A percentile compares a stretch with the other conserved stretches of the same genome.
These are phyloP conservation scores for Andrena hattorfiana DNA, from an alignment of 2,888 invertebrate genomes.

Conservation along the genomic window DNA sequence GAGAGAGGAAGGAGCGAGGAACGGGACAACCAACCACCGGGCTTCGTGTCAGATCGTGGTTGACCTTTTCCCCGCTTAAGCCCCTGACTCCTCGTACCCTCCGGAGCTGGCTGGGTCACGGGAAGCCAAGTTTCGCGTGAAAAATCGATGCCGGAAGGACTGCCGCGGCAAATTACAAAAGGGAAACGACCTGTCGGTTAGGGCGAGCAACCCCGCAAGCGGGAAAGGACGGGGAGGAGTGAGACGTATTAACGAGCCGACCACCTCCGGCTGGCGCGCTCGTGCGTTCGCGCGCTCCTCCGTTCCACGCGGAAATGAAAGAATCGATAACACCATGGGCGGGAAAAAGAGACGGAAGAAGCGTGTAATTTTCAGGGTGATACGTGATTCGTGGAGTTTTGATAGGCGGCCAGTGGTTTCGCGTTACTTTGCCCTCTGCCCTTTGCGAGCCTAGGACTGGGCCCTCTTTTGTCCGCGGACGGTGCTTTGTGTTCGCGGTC, in stretches of 20 bases:
- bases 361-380: not conserved
- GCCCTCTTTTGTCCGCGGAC: constrained; percentile 19
- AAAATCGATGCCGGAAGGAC: constrained; percentile 73
- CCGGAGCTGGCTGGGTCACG: constrained; percentile 51
- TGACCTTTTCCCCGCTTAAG: constrained; percentile 70
- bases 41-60: constrained; percentile 65
- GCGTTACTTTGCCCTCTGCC: not conserved
- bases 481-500: constrained; percentile 45
- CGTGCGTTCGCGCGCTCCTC: no score
- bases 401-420: not conserved
- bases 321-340: no score
- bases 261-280: not conserved
- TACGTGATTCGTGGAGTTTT: not conserved
- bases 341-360: not conserved
- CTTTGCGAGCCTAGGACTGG: not conserved
- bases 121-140: constrained; percentile 68
- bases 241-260: constrained; percentile 6
- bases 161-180: constrained; percentile 56
- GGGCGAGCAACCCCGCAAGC: constrained; percentile 34
- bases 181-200: constrained; percentile 46
- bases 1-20: constrained; percentile 10
- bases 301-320: no score
- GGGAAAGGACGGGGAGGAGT: not conserved
- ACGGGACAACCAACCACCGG: constrained; percentile 44
- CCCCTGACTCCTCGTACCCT: constrained; percentile 61